Evolutionary conservation across 1,140 invertebrate species (phyloP), one percentile per base, ranked within the genome.

Genomic region (Pseudachorutes palmiensis): DNA sequence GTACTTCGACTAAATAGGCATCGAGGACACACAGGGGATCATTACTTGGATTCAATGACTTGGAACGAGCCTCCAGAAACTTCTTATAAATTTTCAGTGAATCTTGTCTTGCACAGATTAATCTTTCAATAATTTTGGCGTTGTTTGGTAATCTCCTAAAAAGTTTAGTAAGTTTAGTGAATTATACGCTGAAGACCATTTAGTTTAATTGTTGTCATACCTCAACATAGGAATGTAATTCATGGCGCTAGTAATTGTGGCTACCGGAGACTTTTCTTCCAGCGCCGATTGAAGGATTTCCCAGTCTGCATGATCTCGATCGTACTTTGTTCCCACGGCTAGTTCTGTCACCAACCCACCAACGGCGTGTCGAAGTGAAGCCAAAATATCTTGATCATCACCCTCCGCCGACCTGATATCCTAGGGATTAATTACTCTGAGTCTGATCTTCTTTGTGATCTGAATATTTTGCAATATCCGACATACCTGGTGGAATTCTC

Each of bases 181-280:
- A 33, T 29, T 16, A 62, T 31, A 32, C 31, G 9, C 5, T 3
- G 33, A 63, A 12, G 32, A 48, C 24, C 14, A 9, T 9, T 41
- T n/a, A n/a, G n/a, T n/a, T n/a, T n/a, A n/a, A n/a, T n/a, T n/a
- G n/a, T n/a, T 14, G 24, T 2, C 70, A 71, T 78, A 90, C 88
- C 88, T 85, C 2, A 91, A 78, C 77, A 88, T 87, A 30, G 91
- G 89, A 48, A 92, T 78, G 76, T 92, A 92, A 76, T 92, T 94
- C 0, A 92, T 78, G 19, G 86, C 83, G 1, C 88, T 89, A 12
- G 89, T 85, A 9, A 92, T 83, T 0, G 89, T 88, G 69, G 92
- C 87, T 65, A 86, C 80, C 75, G 90, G 87, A 29, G 86, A 83
- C 0, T 89, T 89, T 75, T 89, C 86, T 75, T 91, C 88, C 76